A percentile compares a stretch with the other conserved stretches of the same genome.
Conservation (phyloP, 2,113 vertebrate species). For the Phaethon lepturus region DNA sequence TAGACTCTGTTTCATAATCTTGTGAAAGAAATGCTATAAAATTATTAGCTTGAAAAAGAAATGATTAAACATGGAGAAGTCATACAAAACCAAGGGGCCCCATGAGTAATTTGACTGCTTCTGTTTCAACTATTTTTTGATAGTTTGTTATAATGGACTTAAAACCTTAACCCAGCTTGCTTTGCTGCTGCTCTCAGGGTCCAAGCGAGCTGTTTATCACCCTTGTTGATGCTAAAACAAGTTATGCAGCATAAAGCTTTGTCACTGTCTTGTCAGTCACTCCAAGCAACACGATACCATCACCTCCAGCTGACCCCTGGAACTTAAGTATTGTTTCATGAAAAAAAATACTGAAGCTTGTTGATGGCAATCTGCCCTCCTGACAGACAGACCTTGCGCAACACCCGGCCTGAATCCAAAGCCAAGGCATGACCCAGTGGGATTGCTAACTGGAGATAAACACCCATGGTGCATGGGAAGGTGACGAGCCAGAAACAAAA, state of each 20-base stretch:
- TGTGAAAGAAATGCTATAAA: not conserved
- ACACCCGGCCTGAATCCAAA: not conserved
- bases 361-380: slow-evolving; percentile 23
- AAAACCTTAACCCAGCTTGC: not conserved
- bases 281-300: not conserved
- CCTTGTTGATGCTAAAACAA: not conserved
- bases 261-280: not conserved
- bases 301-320: slow-evolving; percentile 37
- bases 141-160: not conserved
- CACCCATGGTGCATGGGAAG: not conserved
- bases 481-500: not conserved
- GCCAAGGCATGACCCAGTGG: not conserved
- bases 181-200: accelerated
- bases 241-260: not conserved
- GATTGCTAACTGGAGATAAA: not conserved
- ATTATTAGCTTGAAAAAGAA: not conserved
- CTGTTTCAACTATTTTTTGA: not conserved
- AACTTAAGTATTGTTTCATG: not conserved
- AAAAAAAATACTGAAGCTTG: not conserved
- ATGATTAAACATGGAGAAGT: not conserved
- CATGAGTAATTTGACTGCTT: not conserved
- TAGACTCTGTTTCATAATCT: not conserved
- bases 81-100: not conserved
- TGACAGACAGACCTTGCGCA: slow-evolving; percentile 30
- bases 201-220: accelerated